A percentile compares a stretch with the other conserved stretches of the same genome.
Evolutionary conservation across 2,113 vertebrate species (phyloP).

Genomic region (Brachyhypopomus occidentalis): DNA sequence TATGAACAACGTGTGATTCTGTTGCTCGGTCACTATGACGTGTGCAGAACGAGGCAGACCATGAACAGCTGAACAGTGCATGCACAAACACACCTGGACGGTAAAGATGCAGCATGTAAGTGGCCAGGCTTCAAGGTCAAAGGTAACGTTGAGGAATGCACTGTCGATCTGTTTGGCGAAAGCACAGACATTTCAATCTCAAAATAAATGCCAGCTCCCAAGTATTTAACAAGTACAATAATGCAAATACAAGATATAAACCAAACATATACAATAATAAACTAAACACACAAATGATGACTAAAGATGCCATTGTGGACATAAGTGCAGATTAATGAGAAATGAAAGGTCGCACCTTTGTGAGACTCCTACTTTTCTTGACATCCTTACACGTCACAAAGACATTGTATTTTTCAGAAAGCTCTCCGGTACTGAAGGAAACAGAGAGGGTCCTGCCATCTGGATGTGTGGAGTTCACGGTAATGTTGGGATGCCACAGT

Average conservation of each 20-base stretch:
- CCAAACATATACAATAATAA: too few species aligned
- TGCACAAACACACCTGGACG: conserved; percentile 57
- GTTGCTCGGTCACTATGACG: not conserved
- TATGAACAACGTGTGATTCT: not conserved
- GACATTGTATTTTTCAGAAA: conserved; percentile 62
- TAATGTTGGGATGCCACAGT: conserved; percentile 70
- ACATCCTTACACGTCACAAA: conserved; percentile 43
- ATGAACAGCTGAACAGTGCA: not conserved
- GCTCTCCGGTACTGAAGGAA: conserved; percentile 57
- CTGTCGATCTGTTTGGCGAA: conserved; percentile 52
- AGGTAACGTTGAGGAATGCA: conserved; percentile 53
- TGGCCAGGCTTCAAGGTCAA: conserved; percentile 61
- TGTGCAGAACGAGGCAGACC: not conserved
- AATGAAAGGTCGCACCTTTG: conserved; percentile 50
- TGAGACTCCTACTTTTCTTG: fast-evolving
- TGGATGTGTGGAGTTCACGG: not conserved
- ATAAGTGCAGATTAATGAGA: not conserved
- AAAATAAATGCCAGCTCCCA: too few species aligned
- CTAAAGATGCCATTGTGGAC: not conserved
- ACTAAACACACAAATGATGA: not conserved
- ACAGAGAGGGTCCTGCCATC: conserved; percentile 48
- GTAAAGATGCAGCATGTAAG: conserved; percentile 66
- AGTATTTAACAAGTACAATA: too few species aligned
- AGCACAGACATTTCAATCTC: not conserved
- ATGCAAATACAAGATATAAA: too few species aligned